Conservation (phyloP, 1,140 invertebrate species). For the Aphaenogaster floridana region DNA sequence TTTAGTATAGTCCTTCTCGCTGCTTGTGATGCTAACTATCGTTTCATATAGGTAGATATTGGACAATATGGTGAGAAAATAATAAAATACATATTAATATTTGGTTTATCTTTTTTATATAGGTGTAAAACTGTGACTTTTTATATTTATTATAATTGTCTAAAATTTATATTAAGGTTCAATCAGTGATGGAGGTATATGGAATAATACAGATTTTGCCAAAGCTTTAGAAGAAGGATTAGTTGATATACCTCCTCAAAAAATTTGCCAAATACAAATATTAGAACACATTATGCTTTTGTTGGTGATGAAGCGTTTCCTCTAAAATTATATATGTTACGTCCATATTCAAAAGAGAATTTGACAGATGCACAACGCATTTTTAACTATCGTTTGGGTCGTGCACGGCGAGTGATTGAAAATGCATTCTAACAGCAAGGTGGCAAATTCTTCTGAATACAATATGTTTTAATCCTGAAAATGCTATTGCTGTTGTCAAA, state of each 20-base stretch:
- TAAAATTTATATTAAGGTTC: not conserved
- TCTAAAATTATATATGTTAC: conserved; percentile 15
- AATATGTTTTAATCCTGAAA: conserved; percentile 14
- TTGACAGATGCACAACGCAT: conserved; percentile 14
- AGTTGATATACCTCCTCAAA: conserved; percentile 16
- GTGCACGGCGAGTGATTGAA: conserved; percentile 22
- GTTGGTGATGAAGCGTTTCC: not conserved
- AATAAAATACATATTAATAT: conserved; percentile 11
- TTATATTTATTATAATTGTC: too few species aligned
- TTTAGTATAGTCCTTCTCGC: conserved; percentile 78
- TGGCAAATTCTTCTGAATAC: conserved; percentile 17
- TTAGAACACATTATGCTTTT: conserved; percentile 31
- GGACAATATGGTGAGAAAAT: conserved; percentile 69
- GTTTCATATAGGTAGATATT: conserved; percentile 79
- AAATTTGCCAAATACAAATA: conserved; percentile 22
- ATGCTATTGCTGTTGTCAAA: conserved; percentile 21
- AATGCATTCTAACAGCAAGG: not conserved
- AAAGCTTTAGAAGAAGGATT: conserved; percentile 15
- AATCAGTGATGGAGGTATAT: conserved; percentile 15
- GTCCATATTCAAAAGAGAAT: not conserved
- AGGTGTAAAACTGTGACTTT: too few species aligned
- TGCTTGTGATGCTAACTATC: conserved; percentile 77
- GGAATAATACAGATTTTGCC: conserved; percentile 21
- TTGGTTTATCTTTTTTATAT: too few species aligned
- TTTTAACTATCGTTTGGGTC: conserved; percentile 17